Evolutionary conservation across 2,888 invertebrate genomes (phyloP), one percentile per base, ranked within the genome.

Genomic region (Macrosiphum euphorbiae): DNA sequence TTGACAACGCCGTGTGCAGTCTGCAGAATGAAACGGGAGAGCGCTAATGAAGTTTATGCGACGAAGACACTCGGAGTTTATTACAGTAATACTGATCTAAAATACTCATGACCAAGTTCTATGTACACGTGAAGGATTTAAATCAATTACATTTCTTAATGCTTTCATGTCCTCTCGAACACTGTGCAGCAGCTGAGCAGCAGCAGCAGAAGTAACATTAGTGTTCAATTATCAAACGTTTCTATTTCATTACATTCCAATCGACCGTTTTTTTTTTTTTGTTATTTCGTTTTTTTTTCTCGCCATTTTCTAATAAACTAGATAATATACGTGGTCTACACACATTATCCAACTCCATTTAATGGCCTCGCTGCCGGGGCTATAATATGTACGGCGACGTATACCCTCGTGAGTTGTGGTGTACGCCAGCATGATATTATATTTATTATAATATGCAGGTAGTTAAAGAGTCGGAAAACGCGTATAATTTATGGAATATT

Each of bases 61-160:
- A 88, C 35, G 52, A 52, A 78, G 35, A 78, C 78, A 78, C 78
- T 78, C 35, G 35, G 78, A 78, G 78, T 78, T 78, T 78, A 78
- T 78, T 78, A 78, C 35, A 52, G 16, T 52, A 35, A 28, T 88
- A 52, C 52, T 20, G 88, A 88, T 88, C 52, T 24, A 20, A 24
- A 88, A 50, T 24, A 24, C 52, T 52, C 35, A 35, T 35, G 52
- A 88, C 35, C 52, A 52, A 78, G 78, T 78, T 1, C 20, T 78
- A 78, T 41, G 24, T 78, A 78, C 35, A 44, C 44, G 8, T 28
- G 61, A 47, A 90, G n/a, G 61, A 90, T 47, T 90, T 90, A 90
- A 90, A 90, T 90, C 90, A 90, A 90, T 90, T 90, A 90, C 90
- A 41, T 61, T 90, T 47, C 90, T 67, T 90, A 90, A 90, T 67